A percentile compares a stretch with the other conserved stretches of the same genome.
Conservation (phyloP, 2,888 invertebrate species). For the Pseudoips prasinana region DNA sequence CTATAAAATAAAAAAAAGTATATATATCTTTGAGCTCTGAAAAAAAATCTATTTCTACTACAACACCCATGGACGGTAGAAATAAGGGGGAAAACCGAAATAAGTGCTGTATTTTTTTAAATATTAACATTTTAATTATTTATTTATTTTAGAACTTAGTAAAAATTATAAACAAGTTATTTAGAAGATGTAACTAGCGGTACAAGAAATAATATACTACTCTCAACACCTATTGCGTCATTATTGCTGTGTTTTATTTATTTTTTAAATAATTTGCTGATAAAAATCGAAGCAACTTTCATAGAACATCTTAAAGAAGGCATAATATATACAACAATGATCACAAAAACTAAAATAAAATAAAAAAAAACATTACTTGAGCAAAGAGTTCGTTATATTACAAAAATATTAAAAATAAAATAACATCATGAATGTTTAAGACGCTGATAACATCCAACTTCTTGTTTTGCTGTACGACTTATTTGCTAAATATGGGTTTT, state of each 20-base stretch:
- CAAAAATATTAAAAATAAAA: slow-evolving; percentile 1
- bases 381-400: slow-evolving; percentile 1
- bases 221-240: slow-evolving; percentile 66
- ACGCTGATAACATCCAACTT: too few relatives aligned
- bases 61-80: slow-evolving; percentile 78
- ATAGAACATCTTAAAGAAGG: not conserved
- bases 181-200: slow-evolving; percentile 66
- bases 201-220: slow-evolving; percentile 58
- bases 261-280: slow-evolving; percentile 32
- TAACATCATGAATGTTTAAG: too few relatives aligned
- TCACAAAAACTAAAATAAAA: not conserved
- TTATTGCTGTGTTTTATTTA: slow-evolving; percentile 69
- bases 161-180: slow-evolving; percentile 19
- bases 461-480: too few relatives aligned
- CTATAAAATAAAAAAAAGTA: slow-evolving; percentile 7
- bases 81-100: slow-evolving; percentile 39
- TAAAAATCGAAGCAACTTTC: too few relatives aligned
- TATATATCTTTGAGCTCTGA: slow-evolving; percentile 24
- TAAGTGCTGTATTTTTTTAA: slow-evolving; percentile 24
- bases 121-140: slow-evolving; percentile 8
- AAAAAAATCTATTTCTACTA: slow-evolving; percentile 52
- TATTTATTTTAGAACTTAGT: slow-evolving; percentile 15
- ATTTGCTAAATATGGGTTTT: too few relatives aligned
- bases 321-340: not conserved
- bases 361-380: not conserved